Evolutionary conservation across 2,113 vertebrate species (phyloP).

Genomic region (Pogonocichla stellata): DNA sequence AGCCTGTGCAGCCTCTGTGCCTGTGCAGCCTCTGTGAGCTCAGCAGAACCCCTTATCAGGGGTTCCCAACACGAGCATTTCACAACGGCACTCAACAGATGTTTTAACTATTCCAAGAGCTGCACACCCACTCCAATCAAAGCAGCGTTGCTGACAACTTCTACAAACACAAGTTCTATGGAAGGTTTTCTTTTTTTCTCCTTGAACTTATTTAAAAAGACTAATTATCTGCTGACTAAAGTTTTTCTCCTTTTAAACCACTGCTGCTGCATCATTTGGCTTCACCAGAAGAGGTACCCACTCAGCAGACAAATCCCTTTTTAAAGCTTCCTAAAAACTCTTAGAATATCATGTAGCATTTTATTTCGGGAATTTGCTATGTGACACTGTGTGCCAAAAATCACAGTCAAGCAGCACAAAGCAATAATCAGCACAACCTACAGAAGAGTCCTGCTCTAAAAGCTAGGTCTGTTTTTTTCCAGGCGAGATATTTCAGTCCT

Average conservation of each 20-base stretch:
- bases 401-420: slow-evolving; percentile 73
- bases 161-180: slow-evolving; percentile 12
- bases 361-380: slow-evolving; percentile 77
- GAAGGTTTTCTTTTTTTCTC: not conserved
- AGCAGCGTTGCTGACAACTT: slow-evolving; percentile 55
- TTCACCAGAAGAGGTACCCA: slow-evolving; percentile 54
- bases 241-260: slow-evolving; percentile 32
- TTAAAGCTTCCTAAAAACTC: slow-evolving; percentile 71
- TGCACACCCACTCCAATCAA: slow-evolving; percentile 52
- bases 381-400: slow-evolving; percentile 71
- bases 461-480: not conserved
- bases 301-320: slow-evolving; percentile 57
- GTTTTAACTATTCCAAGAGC: slow-evolving; percentile 74
- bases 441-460: slow-evolving; percentile 34
- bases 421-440: slow-evolving; percentile 78
- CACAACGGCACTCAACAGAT: slow-evolving; percentile 72
- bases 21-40: slow-evolving; percentile 55
- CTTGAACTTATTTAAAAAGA: slow-evolving; percentile 5
- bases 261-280: slow-evolving; percentile 45
- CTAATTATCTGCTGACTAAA: slow-evolving; percentile 48
- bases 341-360: slow-evolving; percentile 71
- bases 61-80: slow-evolving; percentile 64
- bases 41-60: slow-evolving; percentile 72
- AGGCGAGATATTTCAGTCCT: slow-evolving; percentile 46
- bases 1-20: slow-evolving; percentile 41